A percentile compares a stretch with the other conserved stretches of the same genome.
These are phyloP conservation scores for Anhinga anhinga DNA, from an alignment of 2,113 vertebrate genomes.

Conservation along the genomic window DNA sequence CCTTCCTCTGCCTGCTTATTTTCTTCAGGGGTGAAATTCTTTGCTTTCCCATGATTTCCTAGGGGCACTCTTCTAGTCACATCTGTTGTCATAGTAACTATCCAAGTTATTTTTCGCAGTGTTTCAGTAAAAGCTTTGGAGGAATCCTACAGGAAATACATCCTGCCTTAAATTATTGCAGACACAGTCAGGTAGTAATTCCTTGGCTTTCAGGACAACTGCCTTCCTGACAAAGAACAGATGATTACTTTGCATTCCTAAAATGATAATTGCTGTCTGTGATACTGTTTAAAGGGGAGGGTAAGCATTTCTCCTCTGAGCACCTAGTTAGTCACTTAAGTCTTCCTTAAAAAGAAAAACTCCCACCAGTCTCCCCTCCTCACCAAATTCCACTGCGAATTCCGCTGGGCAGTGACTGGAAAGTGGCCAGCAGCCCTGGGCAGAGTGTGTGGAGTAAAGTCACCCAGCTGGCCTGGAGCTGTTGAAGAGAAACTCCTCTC, in stretches of 20 bases:
- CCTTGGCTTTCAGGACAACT: not conserved
- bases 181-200: not conserved
- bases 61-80: not conserved
- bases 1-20: not conserved
- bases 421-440: not conserved
- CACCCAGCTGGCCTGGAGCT: not conserved
- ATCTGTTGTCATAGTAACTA: conserved; percentile 43
- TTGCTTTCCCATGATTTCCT: not conserved
- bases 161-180: not conserved
- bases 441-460: not conserved
- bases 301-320: not conserved
- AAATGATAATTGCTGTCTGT: not conserved
- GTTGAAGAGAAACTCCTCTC: not conserved
- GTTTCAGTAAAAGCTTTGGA: conserved; percentile 11
- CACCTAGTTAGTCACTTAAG: not conserved
- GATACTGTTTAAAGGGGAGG: not conserved
- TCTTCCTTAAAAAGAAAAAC: not conserved
- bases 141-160: not conserved
- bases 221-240: not conserved
- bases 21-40: not conserved
- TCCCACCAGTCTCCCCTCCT: not conserved
- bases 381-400: not conserved
- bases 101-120: not conserved
- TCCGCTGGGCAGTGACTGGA: not conserved
- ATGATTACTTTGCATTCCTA: conserved; percentile 18